Conservation (phyloP, 2,888 invertebrate species). For the Altica lythri region DNA sequence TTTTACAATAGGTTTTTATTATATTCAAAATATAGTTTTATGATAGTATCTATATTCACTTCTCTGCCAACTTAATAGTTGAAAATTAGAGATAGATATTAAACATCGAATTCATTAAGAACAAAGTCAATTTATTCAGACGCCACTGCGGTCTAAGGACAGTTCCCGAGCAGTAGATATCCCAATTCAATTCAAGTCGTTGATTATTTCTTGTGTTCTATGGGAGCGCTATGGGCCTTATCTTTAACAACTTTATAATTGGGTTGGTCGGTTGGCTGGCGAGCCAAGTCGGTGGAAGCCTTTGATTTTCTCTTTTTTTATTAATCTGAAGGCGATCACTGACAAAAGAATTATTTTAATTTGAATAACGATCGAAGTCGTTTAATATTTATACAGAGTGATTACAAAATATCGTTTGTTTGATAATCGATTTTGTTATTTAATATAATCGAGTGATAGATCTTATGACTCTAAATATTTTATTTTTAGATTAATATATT, state of each 20-base stretch:
- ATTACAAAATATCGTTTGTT: not conserved
- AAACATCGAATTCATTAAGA: no score
- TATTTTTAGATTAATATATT: no score
- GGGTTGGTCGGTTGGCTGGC: slow-evolving; percentile 24
- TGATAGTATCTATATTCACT: no score
- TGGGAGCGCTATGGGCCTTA: slow-evolving; percentile 33
- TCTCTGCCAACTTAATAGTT: no score
- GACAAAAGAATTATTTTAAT: slow-evolving; percentile 20
- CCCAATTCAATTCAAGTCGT: slow-evolving; percentile 12
- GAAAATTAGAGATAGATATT: no score
- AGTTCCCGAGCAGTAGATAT: slow-evolving; percentile 8
- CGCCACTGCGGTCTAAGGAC: slow-evolving; percentile 1
- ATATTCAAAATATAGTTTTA: no score
- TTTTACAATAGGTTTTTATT: no score
- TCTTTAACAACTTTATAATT: slow-evolving; percentile 38
- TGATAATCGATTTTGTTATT: no score
- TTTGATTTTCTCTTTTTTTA: slow-evolving; percentile 20
- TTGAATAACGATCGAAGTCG: slow-evolving; percentile 2
- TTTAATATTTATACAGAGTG: no score
- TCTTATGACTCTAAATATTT: no score
- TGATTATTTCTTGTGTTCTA: slow-evolving; percentile 32
- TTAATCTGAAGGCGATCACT: slow-evolving; percentile 12
- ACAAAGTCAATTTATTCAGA: no score
- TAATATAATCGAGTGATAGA: no score
- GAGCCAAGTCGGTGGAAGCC: slow-evolving; percentile 14